Percentiles rank a stretch among this genome's conserved stretches.
These are phyloP conservation scores for Caracal caracal DNA, from an alignment of 2,113 vertebrate species.

Conservation along the genomic window DNA sequence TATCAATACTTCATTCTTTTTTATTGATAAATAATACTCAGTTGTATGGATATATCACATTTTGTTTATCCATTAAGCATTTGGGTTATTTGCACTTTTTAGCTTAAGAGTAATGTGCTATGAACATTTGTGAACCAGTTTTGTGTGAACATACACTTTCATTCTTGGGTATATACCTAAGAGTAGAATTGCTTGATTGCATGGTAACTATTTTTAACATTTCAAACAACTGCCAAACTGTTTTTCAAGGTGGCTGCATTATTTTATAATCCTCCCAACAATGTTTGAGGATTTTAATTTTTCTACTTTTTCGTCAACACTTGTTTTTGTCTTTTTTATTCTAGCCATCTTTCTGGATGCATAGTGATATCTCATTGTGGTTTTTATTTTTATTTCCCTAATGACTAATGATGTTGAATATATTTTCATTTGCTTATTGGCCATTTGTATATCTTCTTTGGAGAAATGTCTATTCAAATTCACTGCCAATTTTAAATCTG, in stretches of 20 bases:
- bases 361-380: background rate
- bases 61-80: background rate
- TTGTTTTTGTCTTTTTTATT: background rate
- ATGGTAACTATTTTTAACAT: background rate
- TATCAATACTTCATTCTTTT: background rate
- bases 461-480: background rate
- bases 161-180: background rate
- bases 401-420: background rate
- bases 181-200: background rate
- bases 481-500: slow-evolving; percentile 12
- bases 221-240: background rate
- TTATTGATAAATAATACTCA: background rate
- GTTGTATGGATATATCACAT: background rate
- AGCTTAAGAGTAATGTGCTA: background rate
- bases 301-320: background rate
- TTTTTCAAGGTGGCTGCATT: background rate
- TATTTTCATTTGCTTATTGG: background rate
- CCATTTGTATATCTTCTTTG: background rate
- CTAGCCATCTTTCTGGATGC: background rate
- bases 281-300: background rate
- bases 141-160: background rate
- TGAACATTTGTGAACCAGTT: background rate
- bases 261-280: background rate
- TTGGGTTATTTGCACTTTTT: background rate
- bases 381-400: background rate